Evolutionary conservation across 2,888 invertebrate genomes (phyloP).

Genomic region (Tipula confusa): DNA sequence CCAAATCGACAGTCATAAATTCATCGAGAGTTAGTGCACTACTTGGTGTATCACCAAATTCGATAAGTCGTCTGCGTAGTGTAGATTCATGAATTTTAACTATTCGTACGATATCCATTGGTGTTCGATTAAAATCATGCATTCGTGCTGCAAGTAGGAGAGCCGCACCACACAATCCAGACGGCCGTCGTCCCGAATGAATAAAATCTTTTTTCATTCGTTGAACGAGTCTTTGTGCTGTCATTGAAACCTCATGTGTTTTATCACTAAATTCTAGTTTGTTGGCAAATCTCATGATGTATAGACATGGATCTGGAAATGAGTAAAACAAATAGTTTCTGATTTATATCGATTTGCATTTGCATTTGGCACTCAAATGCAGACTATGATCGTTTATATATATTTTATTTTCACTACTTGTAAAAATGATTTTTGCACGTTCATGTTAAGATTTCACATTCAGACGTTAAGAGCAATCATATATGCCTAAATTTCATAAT

Average conservation of each 20-base stretch:
- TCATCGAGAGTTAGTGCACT: constrained; percentile 92
- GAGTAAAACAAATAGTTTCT: too few species aligned
- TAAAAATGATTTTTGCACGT: too few species aligned
- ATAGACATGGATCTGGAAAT: constrained; percentile 83
- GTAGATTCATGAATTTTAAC: constrained; percentile 95
- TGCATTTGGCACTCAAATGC: too few species aligned
- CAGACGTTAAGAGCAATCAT: too few species aligned
- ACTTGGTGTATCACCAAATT: constrained; percentile 96
- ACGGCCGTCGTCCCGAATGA: constrained; percentile 91
- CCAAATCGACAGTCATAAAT: constrained; percentile 93
- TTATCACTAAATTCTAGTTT: constrained; percentile 88
- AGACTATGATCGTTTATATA: too few species aligned
- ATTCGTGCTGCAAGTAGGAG: constrained; percentile 89
- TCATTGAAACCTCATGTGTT: constrained; percentile 91
- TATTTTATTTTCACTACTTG: too few species aligned
- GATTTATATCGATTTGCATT: too few species aligned
- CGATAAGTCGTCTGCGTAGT: constrained; percentile 80
- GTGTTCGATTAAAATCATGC: constrained; percentile 84
- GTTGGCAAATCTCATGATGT: constrained; percentile 91
- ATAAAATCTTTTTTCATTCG: constrained; percentile 98
- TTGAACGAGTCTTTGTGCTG: constrained; percentile 88
- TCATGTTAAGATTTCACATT: too few species aligned
- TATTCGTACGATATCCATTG: constrained; percentile 84
- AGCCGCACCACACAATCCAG: constrained; percentile 96
- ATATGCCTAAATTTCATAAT: neutral